These are phyloP conservation scores for Scotopteryx bipunctaria DNA, from an alignment of 2,888 invertebrate genomes.

Conservation along the genomic window DNA sequence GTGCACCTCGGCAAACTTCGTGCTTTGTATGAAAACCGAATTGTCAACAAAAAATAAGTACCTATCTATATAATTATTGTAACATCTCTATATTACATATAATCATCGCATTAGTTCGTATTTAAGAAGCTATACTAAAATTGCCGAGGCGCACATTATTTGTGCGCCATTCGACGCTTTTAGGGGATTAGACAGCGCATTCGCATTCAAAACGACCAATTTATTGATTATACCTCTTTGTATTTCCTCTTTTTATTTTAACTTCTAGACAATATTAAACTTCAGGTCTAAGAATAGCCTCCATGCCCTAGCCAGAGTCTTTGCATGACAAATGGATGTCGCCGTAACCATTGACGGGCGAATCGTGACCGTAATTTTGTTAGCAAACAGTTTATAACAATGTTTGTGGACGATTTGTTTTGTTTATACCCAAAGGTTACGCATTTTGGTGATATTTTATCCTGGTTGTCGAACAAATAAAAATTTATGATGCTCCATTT, in stretches of 20 bases:
- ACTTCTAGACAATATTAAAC: too few relatives aligned
- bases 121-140: too few relatives aligned
- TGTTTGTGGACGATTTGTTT: conserved; percentile 31
- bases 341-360: conserved; percentile 26
- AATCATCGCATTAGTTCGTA: too few relatives aligned
- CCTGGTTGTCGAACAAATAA: conserved; percentile 3
- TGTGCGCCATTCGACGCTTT: not conserved
- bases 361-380: conserved; percentile 34
- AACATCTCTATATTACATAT: too few relatives aligned
- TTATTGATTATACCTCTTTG: too few relatives aligned
- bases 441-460: conserved; percentile 13
- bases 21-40: too few relatives aligned
- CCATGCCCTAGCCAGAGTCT: not conserved
- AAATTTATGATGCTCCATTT: conserved; percentile 5
- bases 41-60: too few relatives aligned
- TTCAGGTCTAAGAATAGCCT: not conserved
- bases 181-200: not conserved
- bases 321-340: conserved; percentile 30
- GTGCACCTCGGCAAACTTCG: too few relatives aligned
- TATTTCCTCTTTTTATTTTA: too few relatives aligned
- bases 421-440: conserved; percentile 22
- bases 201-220: too few relatives aligned
- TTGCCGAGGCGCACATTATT: too few relatives aligned
- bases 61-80: too few relatives aligned
- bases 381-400: conserved; percentile 33